Evolutionary conservation across 2,797 vertebrate genomes (phyloP), one percentile per base, ranked within the genome.

Genomic region (Meriones psammophilus): DNA sequence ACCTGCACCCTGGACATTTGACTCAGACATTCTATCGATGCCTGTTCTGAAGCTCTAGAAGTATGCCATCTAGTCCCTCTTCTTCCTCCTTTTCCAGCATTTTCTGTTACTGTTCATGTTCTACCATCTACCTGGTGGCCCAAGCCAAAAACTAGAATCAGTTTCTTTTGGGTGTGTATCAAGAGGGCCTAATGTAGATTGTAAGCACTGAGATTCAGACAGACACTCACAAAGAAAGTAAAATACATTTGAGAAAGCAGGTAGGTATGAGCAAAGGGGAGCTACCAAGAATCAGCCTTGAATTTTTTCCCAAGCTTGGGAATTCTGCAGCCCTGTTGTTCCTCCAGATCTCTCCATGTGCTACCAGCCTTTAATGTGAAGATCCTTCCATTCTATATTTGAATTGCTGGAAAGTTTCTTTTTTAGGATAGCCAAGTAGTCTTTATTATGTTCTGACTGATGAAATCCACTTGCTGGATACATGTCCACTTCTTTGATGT

Each of bases 391-490:
- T 64, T 91, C 94, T 58, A 69, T 92, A n/a, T 50, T 74, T 85
- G 69, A 78, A 76, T 78, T 56, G 12, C 90, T 76, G 83, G 50
- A 69, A 92, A 92, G n/a, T 71, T 1, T 78, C 39, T 60, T 85
- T 76, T 15, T 24, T 2, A 12, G 60, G 71, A 69, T 15, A 88
- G 39, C 86, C 58, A 86, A 42, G 30, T 58, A 39, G 24, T 36
- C 86, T 88, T 96, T 88, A 64, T 78, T 64, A 42, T 89, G 86
- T 93, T 87, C 60, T 73, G 66, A 83, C 33, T 83, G 62, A 56
- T 94, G 95, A 54, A 93, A 94, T 56, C 42, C 30, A 78, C 26
- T 42, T 10, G 36, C 28, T 39, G 8, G 26, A 30, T 89, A 78
- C 33, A 33, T 22, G 3, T 71, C 73, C n/a, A 22, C 10, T 28